phyloP scores from a whole-genome alignment of 2,113 vertebrate species.

The Lophotis ruficrista region DNA sequence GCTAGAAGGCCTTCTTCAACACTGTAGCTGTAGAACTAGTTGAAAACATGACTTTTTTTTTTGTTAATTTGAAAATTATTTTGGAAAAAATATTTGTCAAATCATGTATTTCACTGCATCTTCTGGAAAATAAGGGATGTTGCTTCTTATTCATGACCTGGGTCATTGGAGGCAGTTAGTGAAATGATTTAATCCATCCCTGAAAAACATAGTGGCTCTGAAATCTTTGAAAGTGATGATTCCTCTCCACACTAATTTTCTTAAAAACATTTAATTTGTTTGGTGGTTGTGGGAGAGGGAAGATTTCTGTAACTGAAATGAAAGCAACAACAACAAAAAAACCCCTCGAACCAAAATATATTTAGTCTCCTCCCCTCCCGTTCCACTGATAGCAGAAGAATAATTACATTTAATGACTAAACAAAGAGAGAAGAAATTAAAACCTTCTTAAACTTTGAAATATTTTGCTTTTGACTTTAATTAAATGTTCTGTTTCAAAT shows the following conservation, averaged over 20 bases:
- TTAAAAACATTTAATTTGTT: not conserved
- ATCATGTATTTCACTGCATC: accelerated
- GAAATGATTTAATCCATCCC: not conserved
- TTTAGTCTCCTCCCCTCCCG: not conserved
- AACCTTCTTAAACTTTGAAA: not conserved
- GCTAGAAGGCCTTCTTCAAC: not conserved
- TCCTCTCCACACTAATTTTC: not conserved
- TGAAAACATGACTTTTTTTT: not conserved
- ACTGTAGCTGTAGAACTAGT: not conserved
- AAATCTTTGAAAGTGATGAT: not conserved
- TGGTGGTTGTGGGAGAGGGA: not conserved
- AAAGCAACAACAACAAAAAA: not conserved
- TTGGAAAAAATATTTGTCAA: not conserved
- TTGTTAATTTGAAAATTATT: not conserved
- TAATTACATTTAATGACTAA: not conserved
- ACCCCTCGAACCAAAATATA: not conserved
- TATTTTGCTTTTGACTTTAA: not conserved
- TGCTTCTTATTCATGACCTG: not conserved
- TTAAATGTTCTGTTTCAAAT: not conserved
- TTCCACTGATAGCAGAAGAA: not conserved
- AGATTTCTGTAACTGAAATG: not conserved
- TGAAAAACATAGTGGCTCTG: not conserved
- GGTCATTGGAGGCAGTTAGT: not conserved
- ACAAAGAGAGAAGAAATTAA: not conserved
- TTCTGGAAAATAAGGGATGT: not conserved